phyloP scores from a whole-genome alignment of 2,888 invertebrate genomes.

The Pardosa pseudoannulata region DNA sequence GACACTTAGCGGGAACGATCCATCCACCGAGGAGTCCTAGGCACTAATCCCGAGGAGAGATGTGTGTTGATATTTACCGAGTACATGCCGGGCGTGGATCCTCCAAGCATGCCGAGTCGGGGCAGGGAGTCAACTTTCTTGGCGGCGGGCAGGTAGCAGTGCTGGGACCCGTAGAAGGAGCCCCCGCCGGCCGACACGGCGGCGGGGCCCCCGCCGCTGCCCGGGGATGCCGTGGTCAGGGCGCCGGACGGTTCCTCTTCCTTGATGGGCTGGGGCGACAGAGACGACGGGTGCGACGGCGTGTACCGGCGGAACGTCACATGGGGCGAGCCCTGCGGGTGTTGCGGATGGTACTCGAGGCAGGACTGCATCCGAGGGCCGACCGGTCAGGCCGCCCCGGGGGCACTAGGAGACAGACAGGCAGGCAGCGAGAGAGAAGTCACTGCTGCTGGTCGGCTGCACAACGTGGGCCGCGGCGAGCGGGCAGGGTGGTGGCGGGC shows the following conservation, averaged over 20 bases:
- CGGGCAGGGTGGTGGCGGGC: conserved; percentile 21
- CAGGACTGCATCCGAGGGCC: conserved; percentile 71
- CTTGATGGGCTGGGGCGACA: conserved; percentile 59
- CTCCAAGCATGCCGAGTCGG: conserved; percentile 70
- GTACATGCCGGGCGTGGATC: conserved; percentile 71
- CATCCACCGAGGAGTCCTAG: too few species aligned
- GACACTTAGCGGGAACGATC: too few species aligned
- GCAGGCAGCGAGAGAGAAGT: too few species aligned
- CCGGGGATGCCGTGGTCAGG: conserved; percentile 66
- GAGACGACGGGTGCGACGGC: conserved; percentile 38
- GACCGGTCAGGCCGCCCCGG: conserved; percentile 22
- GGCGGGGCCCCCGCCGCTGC: conserved; percentile 55
- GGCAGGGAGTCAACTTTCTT: conserved; percentile 68
- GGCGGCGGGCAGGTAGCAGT: conserved; percentile 62
- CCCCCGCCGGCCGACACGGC: conserved; percentile 67
- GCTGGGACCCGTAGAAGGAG: conserved; percentile 66
- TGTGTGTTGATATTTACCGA: conserved; percentile 63
- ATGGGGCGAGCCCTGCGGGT: conserved; percentile 48
- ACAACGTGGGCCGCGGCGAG: conserved; percentile 51
- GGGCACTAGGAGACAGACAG: not conserved
- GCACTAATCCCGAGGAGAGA: too few species aligned
- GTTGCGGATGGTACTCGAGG: conserved; percentile 64
- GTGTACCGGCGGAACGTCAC: conserved; percentile 65
- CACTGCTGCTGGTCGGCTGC: conserved; percentile 15
- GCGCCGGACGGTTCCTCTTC: conserved; percentile 70